Evolutionary conservation across 1,140 invertebrate species (phyloP).

Genomic region (Panagrolaimus sp.): DNA sequence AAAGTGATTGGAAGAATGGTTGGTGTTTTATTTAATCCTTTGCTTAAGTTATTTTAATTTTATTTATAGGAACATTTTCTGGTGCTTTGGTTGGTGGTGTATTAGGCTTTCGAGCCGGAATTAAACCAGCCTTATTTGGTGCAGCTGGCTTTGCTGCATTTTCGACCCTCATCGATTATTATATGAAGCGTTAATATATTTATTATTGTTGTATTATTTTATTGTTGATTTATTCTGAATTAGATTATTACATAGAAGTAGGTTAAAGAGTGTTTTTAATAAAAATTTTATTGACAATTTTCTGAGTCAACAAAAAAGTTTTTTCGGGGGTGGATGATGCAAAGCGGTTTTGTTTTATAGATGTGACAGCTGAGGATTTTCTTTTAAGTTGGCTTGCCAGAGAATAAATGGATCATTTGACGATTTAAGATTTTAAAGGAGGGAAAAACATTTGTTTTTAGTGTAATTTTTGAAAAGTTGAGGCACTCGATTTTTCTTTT

Average conservation of each 20-base stretch:
- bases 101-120: conserved; percentile 87
- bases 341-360: too few relatives aligned
- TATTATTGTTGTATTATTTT: conserved; percentile 28
- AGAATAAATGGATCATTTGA: too few relatives aligned
- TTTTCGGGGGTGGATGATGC: too few relatives aligned
- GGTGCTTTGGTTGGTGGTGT: conserved; percentile 85
- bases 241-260: conserved; percentile 34
- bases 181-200: conserved; percentile 39
- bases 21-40: conserved; percentile 7
- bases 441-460: too few relatives aligned
- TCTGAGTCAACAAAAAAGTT: too few relatives aligned
- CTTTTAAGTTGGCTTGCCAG: too few relatives aligned
- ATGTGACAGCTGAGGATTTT: too few relatives aligned
- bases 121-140: conserved; percentile 83
- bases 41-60: conserved; percentile 6
- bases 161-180: conserved; percentile 85
- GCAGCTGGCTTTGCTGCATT: conserved; percentile 91
- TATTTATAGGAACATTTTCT: conserved; percentile 69
- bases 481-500: conserved; percentile 12
- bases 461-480: too few relatives aligned
- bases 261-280: background rate
- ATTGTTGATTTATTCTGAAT: conserved; percentile 17
- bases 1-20: conserved; percentile 90
- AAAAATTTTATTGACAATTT: background rate
- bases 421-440: too few relatives aligned